Conservation (phyloP, 2,797 vertebrate genomes). For the Anisognathus igniventris region DNA sequence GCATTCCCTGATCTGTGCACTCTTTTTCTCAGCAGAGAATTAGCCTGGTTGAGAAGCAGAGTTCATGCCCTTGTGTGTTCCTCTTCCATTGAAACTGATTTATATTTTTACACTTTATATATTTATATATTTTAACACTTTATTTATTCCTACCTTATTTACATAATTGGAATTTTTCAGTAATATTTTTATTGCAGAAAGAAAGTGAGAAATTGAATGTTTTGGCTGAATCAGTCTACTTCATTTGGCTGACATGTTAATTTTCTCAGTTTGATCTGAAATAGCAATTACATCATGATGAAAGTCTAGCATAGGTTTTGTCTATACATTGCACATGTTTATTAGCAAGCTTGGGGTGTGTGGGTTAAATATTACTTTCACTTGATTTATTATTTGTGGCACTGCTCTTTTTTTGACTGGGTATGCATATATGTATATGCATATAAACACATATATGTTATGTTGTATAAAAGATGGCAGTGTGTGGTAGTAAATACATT, state of each 20-base stretch:
- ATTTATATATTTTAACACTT: not conserved
- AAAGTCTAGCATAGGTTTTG: constrained; percentile 54
- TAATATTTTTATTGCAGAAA: not conserved
- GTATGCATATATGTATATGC: not conserved
- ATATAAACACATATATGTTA: constrained; percentile 10
- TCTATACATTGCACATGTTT: constrained; percentile 22
- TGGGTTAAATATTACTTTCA: not conserved
- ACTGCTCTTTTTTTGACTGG: constrained; percentile 47
- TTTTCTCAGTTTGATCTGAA: constrained; percentile 53
- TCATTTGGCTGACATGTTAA: constrained; percentile 48
- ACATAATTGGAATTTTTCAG: not conserved
- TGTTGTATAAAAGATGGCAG: constrained; percentile 37
- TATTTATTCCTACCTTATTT: constrained; percentile 10
- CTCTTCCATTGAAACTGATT: not conserved
- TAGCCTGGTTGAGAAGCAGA: not conserved
- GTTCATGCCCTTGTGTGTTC: not conserved
- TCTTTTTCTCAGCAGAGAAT: not conserved
- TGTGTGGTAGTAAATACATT: constrained; percentile 47
- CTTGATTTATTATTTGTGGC: constrained; percentile 62
- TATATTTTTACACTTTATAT: not conserved
- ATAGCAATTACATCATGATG: constrained; percentile 48
- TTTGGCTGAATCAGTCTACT: constrained; percentile 51
- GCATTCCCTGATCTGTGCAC: accelerated
- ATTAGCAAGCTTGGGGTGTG: constrained; percentile 5
- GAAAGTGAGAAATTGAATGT: constrained; percentile 41